Percentiles rank a stretch among this genome's conserved stretches.
Conservation (phyloP, 2,113 vertebrate species). For the Rhabdomys dilectus region DNA sequence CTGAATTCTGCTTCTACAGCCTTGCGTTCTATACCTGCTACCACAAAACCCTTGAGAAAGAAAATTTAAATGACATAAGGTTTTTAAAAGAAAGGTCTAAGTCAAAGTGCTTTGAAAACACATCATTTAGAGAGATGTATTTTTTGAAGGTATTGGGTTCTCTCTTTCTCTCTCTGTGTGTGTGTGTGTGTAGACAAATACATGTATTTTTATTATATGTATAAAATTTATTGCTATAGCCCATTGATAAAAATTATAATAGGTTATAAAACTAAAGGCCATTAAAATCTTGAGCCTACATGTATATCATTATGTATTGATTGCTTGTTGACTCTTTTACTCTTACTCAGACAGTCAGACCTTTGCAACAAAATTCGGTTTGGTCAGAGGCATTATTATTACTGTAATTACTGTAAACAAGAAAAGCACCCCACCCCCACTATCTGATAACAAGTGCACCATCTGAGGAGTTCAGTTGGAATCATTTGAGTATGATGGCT, state of each 20-base stretch:
- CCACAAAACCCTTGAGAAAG: background rate
- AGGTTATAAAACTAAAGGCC: background rate
- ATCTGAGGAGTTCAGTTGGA: background rate
- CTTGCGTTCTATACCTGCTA: background rate
- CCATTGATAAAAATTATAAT: conserved; percentile 16
- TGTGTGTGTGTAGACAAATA: background rate
- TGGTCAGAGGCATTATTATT: background rate
- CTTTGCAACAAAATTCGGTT: background rate
- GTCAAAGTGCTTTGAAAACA: conserved; percentile 41
- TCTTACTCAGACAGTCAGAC: background rate
- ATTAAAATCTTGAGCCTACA: background rate
- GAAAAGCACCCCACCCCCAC: background rate
- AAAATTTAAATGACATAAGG: background rate
- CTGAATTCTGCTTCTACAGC: background rate
- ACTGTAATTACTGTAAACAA: background rate
- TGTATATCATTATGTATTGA: background rate
- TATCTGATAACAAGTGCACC: background rate
- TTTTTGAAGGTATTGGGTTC: background rate
- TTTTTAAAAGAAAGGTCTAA: conserved; percentile 32
- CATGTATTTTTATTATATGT: conserved; percentile 5
- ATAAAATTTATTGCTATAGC: background rate
- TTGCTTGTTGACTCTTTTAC: conserved; percentile 29
- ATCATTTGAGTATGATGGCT: background rate
- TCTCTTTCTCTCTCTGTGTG: background rate
- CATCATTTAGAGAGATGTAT: background rate